Evolutionary conservation across 2,797 vertebrate genomes (phyloP).

Genomic region (Hozukius guyotensis): DNA sequence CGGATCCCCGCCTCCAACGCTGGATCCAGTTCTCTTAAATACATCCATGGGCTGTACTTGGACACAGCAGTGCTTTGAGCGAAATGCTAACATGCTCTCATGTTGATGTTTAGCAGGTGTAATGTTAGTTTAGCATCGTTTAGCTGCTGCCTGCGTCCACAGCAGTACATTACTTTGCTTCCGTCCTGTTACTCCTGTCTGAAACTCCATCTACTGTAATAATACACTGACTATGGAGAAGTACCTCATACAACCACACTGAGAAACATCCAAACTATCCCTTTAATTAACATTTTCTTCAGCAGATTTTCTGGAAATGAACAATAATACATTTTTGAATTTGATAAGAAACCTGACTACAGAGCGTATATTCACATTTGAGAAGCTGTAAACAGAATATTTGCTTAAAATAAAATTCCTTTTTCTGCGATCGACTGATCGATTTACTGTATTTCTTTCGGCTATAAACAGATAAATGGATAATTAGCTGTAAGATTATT

Average conservation of each 20-base stretch:
- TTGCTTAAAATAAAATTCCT: neutral
- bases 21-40: no score
- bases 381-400: neutral
- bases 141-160: no score
- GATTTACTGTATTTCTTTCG: neutral
- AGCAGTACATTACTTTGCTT: no score
- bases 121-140: neutral
- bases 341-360: neutral
- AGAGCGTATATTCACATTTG: neutral
- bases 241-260: no score
- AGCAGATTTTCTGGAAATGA: neutral
- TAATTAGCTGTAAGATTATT: neutral
- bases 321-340: neutral
- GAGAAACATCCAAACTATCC: no score
- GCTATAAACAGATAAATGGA: neutral
- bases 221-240: no score
- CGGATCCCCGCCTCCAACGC: no score
- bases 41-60: no score
- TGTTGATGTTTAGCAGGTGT: neutral
- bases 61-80: neutral
- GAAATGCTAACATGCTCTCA: neutral
- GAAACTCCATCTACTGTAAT: no score
- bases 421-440: neutral
- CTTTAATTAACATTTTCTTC: neutral
- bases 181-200: no score